phyloP scores from a whole-genome alignment of 2,113 vertebrate genomes.

The Polyodon spathula region DNA sequence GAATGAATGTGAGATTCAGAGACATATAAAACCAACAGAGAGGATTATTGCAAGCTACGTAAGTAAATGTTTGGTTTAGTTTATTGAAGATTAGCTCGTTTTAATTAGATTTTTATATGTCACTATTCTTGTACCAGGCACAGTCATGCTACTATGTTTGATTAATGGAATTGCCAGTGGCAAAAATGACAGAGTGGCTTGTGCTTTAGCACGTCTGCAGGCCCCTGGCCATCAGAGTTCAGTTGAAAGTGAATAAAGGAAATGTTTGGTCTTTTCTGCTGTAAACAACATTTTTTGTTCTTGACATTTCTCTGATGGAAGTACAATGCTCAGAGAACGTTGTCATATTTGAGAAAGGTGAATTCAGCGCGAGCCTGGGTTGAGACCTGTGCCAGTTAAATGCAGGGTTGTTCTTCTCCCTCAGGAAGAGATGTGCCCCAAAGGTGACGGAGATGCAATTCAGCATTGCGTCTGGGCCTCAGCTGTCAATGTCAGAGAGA shows the following conservation, averaged over 20 bases:
- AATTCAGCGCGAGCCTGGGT: not conserved
- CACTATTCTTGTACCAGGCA: no score
- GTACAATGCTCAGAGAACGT: constrained; percentile 10
- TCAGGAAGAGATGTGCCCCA: constrained; percentile 88
- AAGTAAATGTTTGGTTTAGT: constrained; percentile 37
- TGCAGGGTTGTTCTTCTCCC: constrained; percentile 16
- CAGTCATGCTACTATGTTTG: no score
- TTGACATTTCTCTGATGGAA: constrained; percentile 17
- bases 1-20: constrained; percentile 78
- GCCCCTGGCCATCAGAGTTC: constrained; percentile 43
- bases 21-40: constrained; percentile 73
- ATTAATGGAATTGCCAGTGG: constrained; percentile 21
- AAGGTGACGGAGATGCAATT: constrained; percentile 48
- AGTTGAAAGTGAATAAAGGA: constrained; percentile 44
- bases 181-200: constrained; percentile 36
- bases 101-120: not conserved
- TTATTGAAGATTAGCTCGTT: not conserved
- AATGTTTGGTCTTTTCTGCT: constrained; percentile 39
- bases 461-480: constrained; percentile 82
- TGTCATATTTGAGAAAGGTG: constrained; percentile 1
- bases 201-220: constrained; percentile 39
- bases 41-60: constrained; percentile 80
- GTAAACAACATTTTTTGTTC: constrained; percentile 38
- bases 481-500: constrained; percentile 80
- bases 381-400: constrained; percentile 27